Evolutionary conservation across 2,888 invertebrate species (phyloP).

Genomic region (Venustoraphidia nigricollis): DNA sequence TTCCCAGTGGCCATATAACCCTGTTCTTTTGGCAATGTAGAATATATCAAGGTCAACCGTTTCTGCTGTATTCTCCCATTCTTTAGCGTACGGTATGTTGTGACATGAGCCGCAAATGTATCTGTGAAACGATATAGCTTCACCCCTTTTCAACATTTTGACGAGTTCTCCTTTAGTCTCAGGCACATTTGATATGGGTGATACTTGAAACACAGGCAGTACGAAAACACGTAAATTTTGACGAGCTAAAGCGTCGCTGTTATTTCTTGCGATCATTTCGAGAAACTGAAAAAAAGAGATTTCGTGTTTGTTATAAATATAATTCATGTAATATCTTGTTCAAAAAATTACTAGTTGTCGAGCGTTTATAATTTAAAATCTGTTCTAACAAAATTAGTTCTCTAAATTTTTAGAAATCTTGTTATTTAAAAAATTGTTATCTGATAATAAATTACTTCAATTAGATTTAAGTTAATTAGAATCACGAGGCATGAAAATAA

Average conservation of each 20-base stretch:
- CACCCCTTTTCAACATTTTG: constrained; percentile 11
- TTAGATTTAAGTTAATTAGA: no score
- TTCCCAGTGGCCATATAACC: constrained; percentile 30
- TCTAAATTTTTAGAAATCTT: no score
- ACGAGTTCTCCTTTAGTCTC: constrained; percentile 5
- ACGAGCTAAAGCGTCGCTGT: background rate
- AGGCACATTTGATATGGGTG: constrained; percentile 2
- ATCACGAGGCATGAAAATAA: no score
- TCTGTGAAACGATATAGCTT: constrained; percentile 35
- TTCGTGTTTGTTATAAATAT: no score
- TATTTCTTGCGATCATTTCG: constrained; percentile 4
- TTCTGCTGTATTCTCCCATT: constrained; percentile 22
- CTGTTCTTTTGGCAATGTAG: constrained; percentile 25
- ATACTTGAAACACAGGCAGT: constrained; percentile 9
- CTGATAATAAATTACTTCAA: no score
- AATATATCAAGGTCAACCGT: constrained; percentile 23
- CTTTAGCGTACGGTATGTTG: constrained; percentile 25
- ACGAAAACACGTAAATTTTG: constrained; percentile 6
- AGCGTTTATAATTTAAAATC: no score
- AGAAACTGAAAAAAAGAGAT: constrained; percentile 5
- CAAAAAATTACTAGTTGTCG: no score
- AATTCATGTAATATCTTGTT: no score
- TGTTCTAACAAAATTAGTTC: no score
- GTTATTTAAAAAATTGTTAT: no score
- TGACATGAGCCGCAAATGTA: constrained; percentile 33